Base-by-base conservation (phyloP, 2,797 vertebrate species). In the Salarias fasciatus region DNA sequence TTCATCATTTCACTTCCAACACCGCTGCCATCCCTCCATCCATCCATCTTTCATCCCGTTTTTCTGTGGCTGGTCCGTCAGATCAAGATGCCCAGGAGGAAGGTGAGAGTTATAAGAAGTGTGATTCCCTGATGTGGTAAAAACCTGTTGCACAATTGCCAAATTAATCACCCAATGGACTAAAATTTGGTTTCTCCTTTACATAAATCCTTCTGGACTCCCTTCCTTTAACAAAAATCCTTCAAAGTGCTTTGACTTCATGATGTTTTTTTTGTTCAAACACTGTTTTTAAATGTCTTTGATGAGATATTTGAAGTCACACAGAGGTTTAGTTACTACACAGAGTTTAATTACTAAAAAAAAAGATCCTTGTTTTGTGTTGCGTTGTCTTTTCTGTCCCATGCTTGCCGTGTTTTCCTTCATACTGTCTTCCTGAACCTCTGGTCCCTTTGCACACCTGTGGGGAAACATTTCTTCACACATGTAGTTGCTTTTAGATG, bases 51-150 rank as follows among this genome's bases (percentile, higher is more conserved):
- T 73, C 64, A 69, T 43, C 46, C 11, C 58, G 44, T 51, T 38
- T 55, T 48, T 41, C 46, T 69, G 51, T 43, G 30, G 50, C 62
- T 57, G 74, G 5, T 72, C 58, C 63, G 3, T 71, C 86, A 90
- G 88, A 89, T 72, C 81, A 80, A 76, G 84, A 89, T 14, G 69
- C 72, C 36, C 85, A 81, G 60, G 88, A 90, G 75, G 89, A 88
- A 89, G 87, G 87, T 91, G 83, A 91, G 86, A 63, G 36, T 50
- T 35, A 11, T 42, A 33, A 44, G 29, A 52, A 7, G 30, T 61
- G 14, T 56, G 31, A 29, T 52, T 51, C 51, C 15, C 40, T 59
- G 7, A 58, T 57, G 42, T 29, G 7, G 5, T 61, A 41, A 41
- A 49, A 68, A 38, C 15, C 28, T 24, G 42, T 53, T 56, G 35